Base-by-base conservation (phyloP, 1,140 invertebrate genomes). In the Bombus haemorrhoidalis region DNA sequence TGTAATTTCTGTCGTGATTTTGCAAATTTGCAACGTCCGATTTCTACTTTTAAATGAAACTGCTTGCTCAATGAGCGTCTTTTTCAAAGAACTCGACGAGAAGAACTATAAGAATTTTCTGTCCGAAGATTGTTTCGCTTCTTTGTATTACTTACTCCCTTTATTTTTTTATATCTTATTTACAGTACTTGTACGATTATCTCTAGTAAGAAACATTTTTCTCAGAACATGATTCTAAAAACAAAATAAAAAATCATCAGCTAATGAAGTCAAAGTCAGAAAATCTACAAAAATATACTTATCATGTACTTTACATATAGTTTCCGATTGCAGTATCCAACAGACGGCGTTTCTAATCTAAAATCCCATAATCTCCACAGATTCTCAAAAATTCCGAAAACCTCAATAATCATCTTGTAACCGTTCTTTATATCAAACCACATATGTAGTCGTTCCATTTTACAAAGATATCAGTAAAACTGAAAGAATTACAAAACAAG, bases 1-100 rank as follows among this genome's bases (percentile, higher is more conserved):
- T 79, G 43, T 47, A 84, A 84, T 84, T 69, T 80, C 53, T 84
- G 47, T 72, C 53, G 39, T 47, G 83, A 80, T 84, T 79, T 79
- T 32, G 39, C 74, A 28, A 80, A 72, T 62, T 64, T 32, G 22
- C 64, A 32, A 25, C 28, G 37, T 73, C 41, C 43, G 34, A 37
- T 34, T 84, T 64, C 81, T 43, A 47, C 69, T 43, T 74, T 73
- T 59, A 81, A 68, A 68, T 37, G 64, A 47, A 68, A 59, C 34
- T 34, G 28, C 37, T 18, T n/a, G 9, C 15, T 64, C 15, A 41
- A 43, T 37, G 74, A 37, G 47, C 41, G 32, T 75, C 59, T 32
- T 64, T n/a, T 64, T 18, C 64, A 25, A 47, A 34, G 9, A 9
- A 66, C 25, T 57, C 34, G 12, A 47, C 64, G 47, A 22, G 18